These are phyloP conservation scores for Paedocypris sp. DNA, from an alignment of 2,113 vertebrate genomes.

Conservation along the genomic window DNA sequence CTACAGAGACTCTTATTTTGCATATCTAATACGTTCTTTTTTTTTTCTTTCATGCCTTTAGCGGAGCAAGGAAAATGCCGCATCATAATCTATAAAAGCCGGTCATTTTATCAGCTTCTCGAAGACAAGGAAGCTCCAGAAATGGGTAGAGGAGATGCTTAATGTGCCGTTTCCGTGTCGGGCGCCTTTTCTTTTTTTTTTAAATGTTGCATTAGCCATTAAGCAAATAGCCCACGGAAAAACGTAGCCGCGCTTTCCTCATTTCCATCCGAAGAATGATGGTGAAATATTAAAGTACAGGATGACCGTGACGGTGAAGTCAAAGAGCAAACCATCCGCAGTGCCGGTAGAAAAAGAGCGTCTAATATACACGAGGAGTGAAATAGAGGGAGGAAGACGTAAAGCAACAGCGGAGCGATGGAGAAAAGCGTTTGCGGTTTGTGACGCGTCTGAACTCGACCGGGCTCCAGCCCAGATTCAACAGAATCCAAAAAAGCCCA, in stretches of 20 bases:
- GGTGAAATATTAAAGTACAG: slow-evolving; percentile 37
- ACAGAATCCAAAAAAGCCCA: slow-evolving; percentile 16
- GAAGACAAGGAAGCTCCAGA: slow-evolving; percentile 23
- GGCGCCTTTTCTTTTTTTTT: slow-evolving; percentile 34
- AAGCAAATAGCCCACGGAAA: slow-evolving; percentile 51
- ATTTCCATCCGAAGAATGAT: slow-evolving; percentile 32
- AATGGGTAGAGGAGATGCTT: slow-evolving; percentile 43
- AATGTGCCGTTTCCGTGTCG: slow-evolving; percentile 51
- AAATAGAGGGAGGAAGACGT: slow-evolving; percentile 15
- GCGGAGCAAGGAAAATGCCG: slow-evolving; percentile 46
- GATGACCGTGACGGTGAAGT: slow-evolving; percentile 31
- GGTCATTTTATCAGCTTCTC: slow-evolving; percentile 46
- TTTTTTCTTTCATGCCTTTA: too few relatives aligned
- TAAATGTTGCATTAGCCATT: slow-evolving; percentile 59
- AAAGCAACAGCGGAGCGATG: slow-evolving; percentile 11
- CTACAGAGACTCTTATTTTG: too few relatives aligned
- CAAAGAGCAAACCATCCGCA: background rate
- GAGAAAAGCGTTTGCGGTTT: slow-evolving; percentile 19
- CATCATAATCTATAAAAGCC: slow-evolving; percentile 42
- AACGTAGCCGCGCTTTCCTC: slow-evolving; percentile 36
- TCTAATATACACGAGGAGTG: background rate
- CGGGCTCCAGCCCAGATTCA: slow-evolving; percentile 24
- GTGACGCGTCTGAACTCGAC: slow-evolving; percentile 19
- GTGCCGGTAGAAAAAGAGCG: background rate
- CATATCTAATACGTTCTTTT: too few relatives aligned